Conservation (phyloP, 2,888 invertebrate species). For the Erebia epiphron region DNA sequence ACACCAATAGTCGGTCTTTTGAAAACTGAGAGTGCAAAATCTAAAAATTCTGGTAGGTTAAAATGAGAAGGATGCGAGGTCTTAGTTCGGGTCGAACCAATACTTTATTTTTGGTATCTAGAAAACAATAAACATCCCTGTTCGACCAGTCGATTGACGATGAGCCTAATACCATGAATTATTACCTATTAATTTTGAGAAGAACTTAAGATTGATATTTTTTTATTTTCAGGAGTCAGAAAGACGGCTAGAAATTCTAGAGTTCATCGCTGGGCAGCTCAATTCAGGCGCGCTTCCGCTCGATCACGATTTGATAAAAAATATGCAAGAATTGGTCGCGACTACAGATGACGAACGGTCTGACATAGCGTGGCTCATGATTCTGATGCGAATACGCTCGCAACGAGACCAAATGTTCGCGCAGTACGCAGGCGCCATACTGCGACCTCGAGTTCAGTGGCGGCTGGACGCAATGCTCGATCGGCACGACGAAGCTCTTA, state of each 20-base stretch:
- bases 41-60: too few species aligned
- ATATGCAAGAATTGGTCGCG: constrained; percentile 55
- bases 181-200: too few species aligned
- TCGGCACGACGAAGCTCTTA: constrained; percentile 52
- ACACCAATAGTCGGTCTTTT: too few species aligned
- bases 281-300: constrained; percentile 63
- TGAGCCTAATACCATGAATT: too few species aligned
- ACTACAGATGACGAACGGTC: constrained; percentile 58
- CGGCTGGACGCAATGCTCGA: constrained; percentile 54
- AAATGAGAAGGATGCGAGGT: too few species aligned
- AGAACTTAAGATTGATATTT: not conserved
- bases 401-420: constrained; percentile 46
- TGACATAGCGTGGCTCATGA: constrained; percentile 66
- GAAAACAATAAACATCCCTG: too few species aligned
- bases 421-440: constrained; percentile 44
- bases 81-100: too few species aligned
- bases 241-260: constrained; percentile 65
- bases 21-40: too few species aligned
- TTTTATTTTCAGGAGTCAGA: constrained; percentile 55
- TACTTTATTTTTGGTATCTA: too few species aligned
- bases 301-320: constrained; percentile 60
- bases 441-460: constrained; percentile 64
- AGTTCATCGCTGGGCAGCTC: constrained; percentile 69
- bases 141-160: too few species aligned
- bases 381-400: constrained; percentile 49